These are phyloP conservation scores for Glomeris maerens DNA, from an alignment of 1,140 invertebrate species.

Conservation along the genomic window DNA sequence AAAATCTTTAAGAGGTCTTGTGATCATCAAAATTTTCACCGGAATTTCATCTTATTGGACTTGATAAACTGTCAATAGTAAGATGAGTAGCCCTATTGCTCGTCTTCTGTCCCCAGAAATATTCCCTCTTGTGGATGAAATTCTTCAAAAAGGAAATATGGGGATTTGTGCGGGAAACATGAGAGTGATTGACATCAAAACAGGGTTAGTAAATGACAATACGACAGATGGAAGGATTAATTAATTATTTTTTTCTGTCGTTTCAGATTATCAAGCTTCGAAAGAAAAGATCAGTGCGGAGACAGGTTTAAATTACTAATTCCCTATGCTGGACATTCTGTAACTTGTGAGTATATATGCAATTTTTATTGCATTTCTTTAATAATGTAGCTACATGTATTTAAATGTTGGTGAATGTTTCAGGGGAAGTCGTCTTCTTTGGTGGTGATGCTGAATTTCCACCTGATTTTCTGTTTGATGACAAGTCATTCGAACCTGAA, in stretches of 20 bases:
- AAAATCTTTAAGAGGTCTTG: too few relatives aligned
- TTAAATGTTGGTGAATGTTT: constrained; percentile 4
- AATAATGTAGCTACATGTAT: background rate
- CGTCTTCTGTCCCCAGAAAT: constrained; percentile 10
- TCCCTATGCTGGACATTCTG: constrained; percentile 26
- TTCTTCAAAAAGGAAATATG: constrained; percentile 12
- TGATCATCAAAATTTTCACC: too few relatives aligned
- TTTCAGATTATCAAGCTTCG: background rate
- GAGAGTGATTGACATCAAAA: constrained; percentile 7
- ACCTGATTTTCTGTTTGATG: constrained; percentile 31
- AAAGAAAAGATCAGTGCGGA: constrained; percentile 11
- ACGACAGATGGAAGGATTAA: too few relatives aligned
- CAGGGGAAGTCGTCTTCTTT: constrained; percentile 31
- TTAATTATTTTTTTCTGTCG: background rate
- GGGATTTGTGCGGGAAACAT: constrained; percentile 17
- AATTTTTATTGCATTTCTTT: background rate
- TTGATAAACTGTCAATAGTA: background rate
- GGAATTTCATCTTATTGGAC: too few relatives aligned
- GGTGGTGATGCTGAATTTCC: constrained; percentile 24
- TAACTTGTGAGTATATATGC: constrained; percentile 24
- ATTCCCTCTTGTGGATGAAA: constrained; percentile 11
- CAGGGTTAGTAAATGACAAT: background rate
- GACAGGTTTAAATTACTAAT: constrained; percentile 28
- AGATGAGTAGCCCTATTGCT: background rate
- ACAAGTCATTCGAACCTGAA: constrained; percentile 23